Evolutionary conservation across 2,113 vertebrate species (phyloP), one percentile per base, ranked within the genome.

Genomic region (Mesocricetus auratus): DNA sequence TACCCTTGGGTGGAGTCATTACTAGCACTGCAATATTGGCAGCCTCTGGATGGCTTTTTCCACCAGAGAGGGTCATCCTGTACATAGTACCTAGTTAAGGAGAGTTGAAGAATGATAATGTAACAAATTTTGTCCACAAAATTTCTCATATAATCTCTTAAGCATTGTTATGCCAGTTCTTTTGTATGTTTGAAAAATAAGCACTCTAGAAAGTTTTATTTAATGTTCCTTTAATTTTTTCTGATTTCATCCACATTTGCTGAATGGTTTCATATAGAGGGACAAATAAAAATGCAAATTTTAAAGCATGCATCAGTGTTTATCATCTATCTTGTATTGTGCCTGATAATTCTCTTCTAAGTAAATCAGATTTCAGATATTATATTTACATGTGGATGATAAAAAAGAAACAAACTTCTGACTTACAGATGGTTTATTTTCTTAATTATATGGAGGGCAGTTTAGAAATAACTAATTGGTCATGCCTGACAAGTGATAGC

Each of bases 381-480:
- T 91, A 81, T 50, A 97, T 98, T 98, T 98, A 95, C 96, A 95
- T 96, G 83, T 96, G 82, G 86, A 98, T 98, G 94, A 58, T 91
- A 96, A 98, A 97, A 64, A 93, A 33, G 90, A 98, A 87, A 98
- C 93, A 96, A 98, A 98, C 96, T 98, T 98, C 97, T 98, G 97
- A 98, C 97, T 99, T 98, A 98, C 99, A 98, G 98, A 99, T 99
- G 98, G 98, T 93, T 98, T 98, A 98, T 99, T 99, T 98, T 98
- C 98, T 98, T 98, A 98, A 99, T 99, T 98, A 98, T 97, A 96
- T 98, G 98, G 97, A 97, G 98, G 98, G 97, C 97, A 97, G 97
- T 98, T 98, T 98, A 98, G 98, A 98, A 98, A 98, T 98, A 98
- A 96, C 98, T 99, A 98, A 99, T 98, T 98, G 98, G 98, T 99